These are phyloP conservation scores for Anguilla pacifica DNA, from an alignment of 2,797 vertebrate genomes.

Conservation along the genomic window DNA sequence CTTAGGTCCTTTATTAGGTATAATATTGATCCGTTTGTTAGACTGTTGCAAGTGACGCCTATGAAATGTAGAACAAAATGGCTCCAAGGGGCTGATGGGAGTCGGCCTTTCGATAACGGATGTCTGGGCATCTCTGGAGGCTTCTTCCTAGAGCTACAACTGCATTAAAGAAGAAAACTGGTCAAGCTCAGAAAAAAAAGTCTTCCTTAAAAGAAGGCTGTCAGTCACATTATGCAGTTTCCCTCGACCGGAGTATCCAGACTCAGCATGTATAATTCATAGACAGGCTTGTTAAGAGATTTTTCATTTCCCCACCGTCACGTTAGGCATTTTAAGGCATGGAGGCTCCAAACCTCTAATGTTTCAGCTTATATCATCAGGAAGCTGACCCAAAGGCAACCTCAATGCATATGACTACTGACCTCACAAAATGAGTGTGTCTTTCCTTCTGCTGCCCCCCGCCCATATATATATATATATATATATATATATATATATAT, in stretches of 20 bases:
- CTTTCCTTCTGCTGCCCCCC: background rate
- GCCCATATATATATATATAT: too few species aligned
- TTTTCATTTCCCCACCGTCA: background rate
- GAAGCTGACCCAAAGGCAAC: background rate
- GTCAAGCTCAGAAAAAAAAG: background rate
- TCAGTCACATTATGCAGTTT: constrained; percentile 18
- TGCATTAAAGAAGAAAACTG: background rate
- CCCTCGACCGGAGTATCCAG: constrained; percentile 11
- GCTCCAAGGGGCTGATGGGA: background rate
- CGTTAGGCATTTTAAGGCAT: background rate
- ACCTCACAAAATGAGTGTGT: background rate
- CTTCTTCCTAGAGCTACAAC: background rate
- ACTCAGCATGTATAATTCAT: constrained; percentile 36
- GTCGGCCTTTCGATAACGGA: background rate
- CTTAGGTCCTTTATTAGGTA: background rate
- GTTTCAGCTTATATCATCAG: background rate
- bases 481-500: too few species aligned
- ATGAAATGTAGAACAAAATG: background rate
- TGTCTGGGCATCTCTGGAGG: background rate
- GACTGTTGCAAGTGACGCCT: background rate
- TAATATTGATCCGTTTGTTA: background rate
- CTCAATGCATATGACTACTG: background rate
- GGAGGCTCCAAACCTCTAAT: background rate
- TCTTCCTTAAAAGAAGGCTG: constrained; percentile 19
- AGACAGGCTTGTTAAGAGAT: background rate